Evolutionary conservation across 2,888 invertebrate species (phyloP).

Genomic region (Netelia inedita): DNA sequence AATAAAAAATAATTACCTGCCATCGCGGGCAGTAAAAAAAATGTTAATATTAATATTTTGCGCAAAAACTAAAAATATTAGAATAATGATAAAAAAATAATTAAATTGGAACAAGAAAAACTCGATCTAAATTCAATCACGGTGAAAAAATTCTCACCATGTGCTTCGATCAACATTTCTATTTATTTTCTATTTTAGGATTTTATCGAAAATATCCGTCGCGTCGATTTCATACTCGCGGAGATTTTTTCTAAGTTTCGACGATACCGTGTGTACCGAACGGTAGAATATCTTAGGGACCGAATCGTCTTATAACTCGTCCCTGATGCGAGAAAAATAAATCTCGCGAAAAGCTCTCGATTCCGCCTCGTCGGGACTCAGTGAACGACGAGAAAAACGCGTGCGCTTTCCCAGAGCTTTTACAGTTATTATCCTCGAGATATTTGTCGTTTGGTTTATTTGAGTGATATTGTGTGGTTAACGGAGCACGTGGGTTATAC

Average conservation of each 20-base stretch:
- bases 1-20: too few species aligned
- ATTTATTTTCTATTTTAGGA: too few species aligned
- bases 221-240: too few species aligned
- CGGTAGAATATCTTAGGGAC: slow-evolving; percentile 7
- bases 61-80: too few species aligned
- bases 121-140: too few species aligned
- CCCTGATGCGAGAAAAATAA: slow-evolving; percentile 42
- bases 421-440: slow-evolving; percentile 82
- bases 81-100: too few species aligned
- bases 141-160: background rate
- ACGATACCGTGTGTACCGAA: background rate
- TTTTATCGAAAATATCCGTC: too few species aligned
- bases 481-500: slow-evolving; percentile 18
- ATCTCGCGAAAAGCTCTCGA: slow-evolving; percentile 37
- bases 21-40: too few species aligned
- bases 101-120: too few species aligned
- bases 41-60: too few species aligned
- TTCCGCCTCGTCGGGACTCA: slow-evolving; percentile 16
- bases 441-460: slow-evolving; percentile 79
- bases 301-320: slow-evolving; percentile 56
- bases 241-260: background rate
- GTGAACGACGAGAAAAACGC: slow-evolving; percentile 59
- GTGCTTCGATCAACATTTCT: background rate
- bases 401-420: slow-evolving; percentile 77
- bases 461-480: slow-evolving; percentile 64